A percentile compares a stretch with the other conserved stretches of the same genome.
phyloP scores from a whole-genome alignment of 2,888 invertebrate species.

The Thymelicus lineola region DNA sequence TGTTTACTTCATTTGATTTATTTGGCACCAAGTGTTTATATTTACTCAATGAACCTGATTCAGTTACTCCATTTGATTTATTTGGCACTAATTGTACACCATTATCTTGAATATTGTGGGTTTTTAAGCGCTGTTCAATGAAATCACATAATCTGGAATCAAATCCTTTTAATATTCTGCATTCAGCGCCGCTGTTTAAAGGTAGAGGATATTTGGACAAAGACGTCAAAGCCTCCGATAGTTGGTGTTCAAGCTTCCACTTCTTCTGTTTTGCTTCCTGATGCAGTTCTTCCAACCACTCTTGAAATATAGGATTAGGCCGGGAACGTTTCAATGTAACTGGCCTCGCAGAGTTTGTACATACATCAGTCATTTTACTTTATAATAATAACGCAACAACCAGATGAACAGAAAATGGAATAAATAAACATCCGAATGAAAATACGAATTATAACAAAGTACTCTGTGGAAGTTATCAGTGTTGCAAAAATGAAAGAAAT shows the following conservation, averaged over 20 bases:
- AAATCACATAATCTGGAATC: constrained; percentile 90
- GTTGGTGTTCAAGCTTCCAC: constrained; percentile 87
- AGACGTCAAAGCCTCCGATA: constrained; percentile 89
- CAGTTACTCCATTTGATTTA: too few species aligned
- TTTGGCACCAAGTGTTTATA: too few species aligned
- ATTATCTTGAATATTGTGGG: constrained; percentile 55
- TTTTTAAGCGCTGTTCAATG: constrained; percentile 89
- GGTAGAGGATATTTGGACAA: constrained; percentile 93
- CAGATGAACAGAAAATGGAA: not conserved
- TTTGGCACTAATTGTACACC: not conserved
- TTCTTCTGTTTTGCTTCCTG: constrained; percentile 88
- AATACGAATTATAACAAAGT: too few species aligned
- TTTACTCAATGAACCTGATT: too few species aligned
- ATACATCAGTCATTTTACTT: constrained; percentile 34
- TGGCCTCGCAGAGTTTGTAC: constrained; percentile 49
- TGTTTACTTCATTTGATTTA: not conserved
- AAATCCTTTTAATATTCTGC: constrained; percentile 93
- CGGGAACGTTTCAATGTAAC: constrained; percentile 77
- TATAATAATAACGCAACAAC: not conserved
- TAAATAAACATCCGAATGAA: not conserved
- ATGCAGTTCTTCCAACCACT: constrained; percentile 92
- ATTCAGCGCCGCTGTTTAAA: constrained; percentile 91
- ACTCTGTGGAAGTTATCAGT: too few species aligned
- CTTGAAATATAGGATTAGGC: constrained; percentile 93
- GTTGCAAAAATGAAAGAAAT: too few species aligned